phyloP scores from a whole-genome alignment of 2,113 vertebrate genomes.

The Andinoacara biseriatus region DNA sequence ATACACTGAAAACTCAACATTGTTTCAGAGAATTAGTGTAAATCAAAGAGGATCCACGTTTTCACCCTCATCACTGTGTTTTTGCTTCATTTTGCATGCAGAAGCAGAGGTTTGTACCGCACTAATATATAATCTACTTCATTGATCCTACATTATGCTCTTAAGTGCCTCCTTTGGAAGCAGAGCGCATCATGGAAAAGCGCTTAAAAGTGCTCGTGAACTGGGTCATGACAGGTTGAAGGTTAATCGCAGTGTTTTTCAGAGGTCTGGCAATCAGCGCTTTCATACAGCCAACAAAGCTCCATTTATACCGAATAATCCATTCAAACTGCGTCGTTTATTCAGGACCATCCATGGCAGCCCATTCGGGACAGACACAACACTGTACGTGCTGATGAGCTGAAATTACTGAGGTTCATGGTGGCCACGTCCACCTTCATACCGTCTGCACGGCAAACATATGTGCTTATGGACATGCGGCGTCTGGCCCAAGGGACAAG shows the following conservation, averaged over 20 bases:
- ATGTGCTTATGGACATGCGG: not conserved
- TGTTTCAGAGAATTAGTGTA: too few species aligned
- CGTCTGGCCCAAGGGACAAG: not conserved
- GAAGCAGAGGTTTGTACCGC: not conserved
- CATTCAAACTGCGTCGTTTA: not conserved
- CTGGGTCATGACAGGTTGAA: not conserved
- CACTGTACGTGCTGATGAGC: not conserved
- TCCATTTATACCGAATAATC: not conserved
- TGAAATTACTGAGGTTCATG: not conserved
- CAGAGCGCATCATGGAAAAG: not conserved
- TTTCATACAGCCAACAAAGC: not conserved
- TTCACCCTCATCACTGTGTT: not conserved
- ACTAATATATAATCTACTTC: not conserved
- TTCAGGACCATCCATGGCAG: not conserved
- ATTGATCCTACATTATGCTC: not conserved
- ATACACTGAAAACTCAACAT: too few species aligned
- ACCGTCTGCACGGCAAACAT: not conserved
- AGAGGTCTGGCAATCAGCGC: not conserved
- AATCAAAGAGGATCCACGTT: too few species aligned
- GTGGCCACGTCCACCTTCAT: too few species aligned
- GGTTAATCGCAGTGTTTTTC: conserved; percentile 16
- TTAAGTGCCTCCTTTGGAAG: not conserved
- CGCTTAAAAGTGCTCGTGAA: not conserved
- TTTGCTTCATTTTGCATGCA: not conserved
- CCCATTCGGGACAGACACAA: not conserved